Base-by-base conservation (phyloP, 2,888 invertebrate genomes). In the Smittia sp. region DNA sequence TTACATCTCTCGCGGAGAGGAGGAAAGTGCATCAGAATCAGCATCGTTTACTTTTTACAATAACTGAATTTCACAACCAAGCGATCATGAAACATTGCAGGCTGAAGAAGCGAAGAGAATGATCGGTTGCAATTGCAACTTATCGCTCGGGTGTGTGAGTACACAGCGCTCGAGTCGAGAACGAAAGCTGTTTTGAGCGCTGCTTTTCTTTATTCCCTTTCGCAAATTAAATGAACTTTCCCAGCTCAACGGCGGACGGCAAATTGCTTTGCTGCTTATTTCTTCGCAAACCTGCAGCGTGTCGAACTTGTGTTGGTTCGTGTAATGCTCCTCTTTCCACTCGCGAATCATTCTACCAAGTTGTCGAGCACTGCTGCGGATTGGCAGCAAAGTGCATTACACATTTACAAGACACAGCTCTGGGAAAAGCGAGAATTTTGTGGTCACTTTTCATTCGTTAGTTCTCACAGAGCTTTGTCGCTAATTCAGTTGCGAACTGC, bases 31-130 rank as follows among this genome's bases (percentile, higher is more conserved):
- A 72, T 70, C 32, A 27, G 22, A 11, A 68, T 58, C 70, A 27
- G 22, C 22, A 68, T 58, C 70, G 62, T 39, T 72, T 72, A 72
- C 72, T 72, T 72, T 72, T 72, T 72, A 72, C 72, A 72, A 62
- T 62, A 72, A 72, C 58, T 72, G 72, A 72, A 72, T 72, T 72
- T 72, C 62, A 39, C 58, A 39, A 72, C 72, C 72, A 72, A 72
- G 72, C 58, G 62, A 62, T 72, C 72, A 72, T 72, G 62, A 72
- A 62, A 24, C 38, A n/a, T 11, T 70, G 54, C 70, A 38, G 32
- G n/a, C n/a, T 20, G 39, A 11, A 32, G 27, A 46, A 38, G 13
- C n/a, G 15, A 15, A 66, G 65, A 24, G 54, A 69, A 72, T 58
- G 72, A 72, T 62, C 72, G 39, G 72, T 39, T 72, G 72, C 72